These are phyloP conservation scores for Mystacornis crossleyi DNA, from an alignment of 2,113 vertebrate genomes.

Conservation along the genomic window DNA sequence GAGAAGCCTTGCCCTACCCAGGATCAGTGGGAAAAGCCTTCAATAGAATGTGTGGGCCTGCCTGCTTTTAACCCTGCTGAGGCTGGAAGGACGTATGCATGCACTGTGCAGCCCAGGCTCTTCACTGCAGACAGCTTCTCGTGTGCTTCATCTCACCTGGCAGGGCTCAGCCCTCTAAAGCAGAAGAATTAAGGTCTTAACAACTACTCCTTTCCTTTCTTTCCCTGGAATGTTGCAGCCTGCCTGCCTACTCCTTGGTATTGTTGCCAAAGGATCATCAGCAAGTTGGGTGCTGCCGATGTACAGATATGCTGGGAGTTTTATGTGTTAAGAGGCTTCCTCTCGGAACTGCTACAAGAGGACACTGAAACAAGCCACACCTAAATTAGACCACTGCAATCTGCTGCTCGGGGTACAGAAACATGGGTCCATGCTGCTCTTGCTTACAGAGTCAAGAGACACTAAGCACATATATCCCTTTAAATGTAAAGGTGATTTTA, in stretches of 20 bases:
- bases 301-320: neutral
- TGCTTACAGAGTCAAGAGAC: neutral
- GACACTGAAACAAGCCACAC: neutral
- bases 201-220: neutral
- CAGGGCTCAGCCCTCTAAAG: neutral
- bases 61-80: neutral
- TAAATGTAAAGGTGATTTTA: neutral
- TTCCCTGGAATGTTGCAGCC: neutral
- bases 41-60: neutral
- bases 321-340: neutral
- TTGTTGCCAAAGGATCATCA: neutral
- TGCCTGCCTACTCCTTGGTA: neutral
- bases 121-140: neutral
- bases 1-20: neutral
- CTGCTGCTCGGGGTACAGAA: neutral
- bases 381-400: neutral
- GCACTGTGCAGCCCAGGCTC: rapidly evolving
- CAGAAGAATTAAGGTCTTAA: neutral
- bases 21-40: neutral
- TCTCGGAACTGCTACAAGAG: neutral
- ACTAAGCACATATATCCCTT: neutral
- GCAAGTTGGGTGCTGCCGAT: neutral
- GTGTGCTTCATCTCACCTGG: neutral
- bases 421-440: neutral
- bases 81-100: rapidly evolving